phyloP scores from a whole-genome alignment of 2,888 invertebrate species.

The Serripes groenlandicus region DNA sequence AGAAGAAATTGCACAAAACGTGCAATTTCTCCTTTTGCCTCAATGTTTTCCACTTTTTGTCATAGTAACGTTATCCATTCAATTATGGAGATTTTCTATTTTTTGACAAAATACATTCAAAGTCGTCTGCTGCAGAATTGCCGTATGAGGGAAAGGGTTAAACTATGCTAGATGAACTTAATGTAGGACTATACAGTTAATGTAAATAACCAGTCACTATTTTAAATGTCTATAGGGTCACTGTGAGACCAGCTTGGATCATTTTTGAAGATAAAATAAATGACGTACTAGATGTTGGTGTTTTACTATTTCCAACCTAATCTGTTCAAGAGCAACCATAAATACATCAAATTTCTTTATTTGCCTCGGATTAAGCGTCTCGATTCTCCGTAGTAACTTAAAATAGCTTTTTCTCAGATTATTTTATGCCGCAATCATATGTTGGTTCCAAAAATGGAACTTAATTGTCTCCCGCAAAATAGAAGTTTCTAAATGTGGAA shows the following conservation, averaged over 20 bases:
- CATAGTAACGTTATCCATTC: no score
- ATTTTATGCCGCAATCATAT: constrained; percentile 22
- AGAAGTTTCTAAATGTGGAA: constrained; percentile 41
- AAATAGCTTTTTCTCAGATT: constrained; percentile 22
- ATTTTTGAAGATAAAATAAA: no score
- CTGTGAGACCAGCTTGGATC: no score
- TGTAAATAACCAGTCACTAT: no score
- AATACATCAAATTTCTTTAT: constrained; percentile 9
- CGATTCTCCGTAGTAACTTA: constrained; percentile 15
- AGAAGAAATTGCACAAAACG: neutral
- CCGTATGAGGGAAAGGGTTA: no score
- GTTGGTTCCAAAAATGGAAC: constrained; percentile 15
- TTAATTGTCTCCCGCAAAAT: constrained; percentile 30
- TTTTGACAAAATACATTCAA: no score
- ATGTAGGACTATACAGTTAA: no score
- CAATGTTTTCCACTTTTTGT: neutral
- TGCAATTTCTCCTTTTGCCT: neutral
- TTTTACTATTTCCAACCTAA: neutral
- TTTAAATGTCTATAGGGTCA: no score
- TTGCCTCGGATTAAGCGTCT: constrained; percentile 7
- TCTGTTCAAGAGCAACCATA: neutral
- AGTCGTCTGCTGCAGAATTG: no score
- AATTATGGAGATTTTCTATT: no score
- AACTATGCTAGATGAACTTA: no score
- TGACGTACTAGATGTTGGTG: neutral